These are phyloP conservation scores for Galemys pyrenaicus DNA, from an alignment of 2,113 vertebrate species.

Conservation along the genomic window DNA sequence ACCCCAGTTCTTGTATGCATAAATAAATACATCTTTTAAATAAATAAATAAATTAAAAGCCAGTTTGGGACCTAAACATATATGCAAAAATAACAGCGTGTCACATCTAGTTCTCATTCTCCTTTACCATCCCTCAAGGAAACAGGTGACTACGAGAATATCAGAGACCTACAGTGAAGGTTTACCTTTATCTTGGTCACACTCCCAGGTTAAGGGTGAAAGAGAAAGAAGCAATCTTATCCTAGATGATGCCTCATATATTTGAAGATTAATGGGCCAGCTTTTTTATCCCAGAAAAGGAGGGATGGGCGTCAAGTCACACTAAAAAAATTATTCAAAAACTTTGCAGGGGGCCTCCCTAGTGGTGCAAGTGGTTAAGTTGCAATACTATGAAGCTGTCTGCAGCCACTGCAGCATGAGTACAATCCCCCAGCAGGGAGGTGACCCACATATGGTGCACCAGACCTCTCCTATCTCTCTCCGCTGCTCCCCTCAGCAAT, in stretches of 20 bases:
- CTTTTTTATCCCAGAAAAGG: neutral
- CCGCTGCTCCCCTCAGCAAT: no score
- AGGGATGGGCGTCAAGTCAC: neutral
- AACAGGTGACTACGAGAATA: neutral
- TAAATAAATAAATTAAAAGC: no score
- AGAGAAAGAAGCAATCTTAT: neutral
- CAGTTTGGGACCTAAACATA: neutral
- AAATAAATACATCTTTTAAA: no score
- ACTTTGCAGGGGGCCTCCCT: no score
- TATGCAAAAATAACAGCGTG: neutral
- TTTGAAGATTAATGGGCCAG: neutral
- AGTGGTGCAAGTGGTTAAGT: no score
- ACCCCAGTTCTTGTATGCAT: no score
- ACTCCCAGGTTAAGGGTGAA: neutral
- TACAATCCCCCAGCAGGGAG: no score
- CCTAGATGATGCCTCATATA: neutral
- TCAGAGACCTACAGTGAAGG: neutral
- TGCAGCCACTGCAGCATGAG: no score
- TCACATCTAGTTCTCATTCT: neutral
- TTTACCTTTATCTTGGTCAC: neutral
- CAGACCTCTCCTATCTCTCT: no score
- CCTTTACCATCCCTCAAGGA: neutral
- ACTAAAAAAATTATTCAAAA: slow-evolving; percentile 25
- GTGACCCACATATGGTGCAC: no score
- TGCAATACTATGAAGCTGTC: no score